Evolutionary conservation across 2,888 invertebrate genomes (phyloP), one percentile per base, ranked within the genome.

Genomic region (Theretra japonica): DNA sequence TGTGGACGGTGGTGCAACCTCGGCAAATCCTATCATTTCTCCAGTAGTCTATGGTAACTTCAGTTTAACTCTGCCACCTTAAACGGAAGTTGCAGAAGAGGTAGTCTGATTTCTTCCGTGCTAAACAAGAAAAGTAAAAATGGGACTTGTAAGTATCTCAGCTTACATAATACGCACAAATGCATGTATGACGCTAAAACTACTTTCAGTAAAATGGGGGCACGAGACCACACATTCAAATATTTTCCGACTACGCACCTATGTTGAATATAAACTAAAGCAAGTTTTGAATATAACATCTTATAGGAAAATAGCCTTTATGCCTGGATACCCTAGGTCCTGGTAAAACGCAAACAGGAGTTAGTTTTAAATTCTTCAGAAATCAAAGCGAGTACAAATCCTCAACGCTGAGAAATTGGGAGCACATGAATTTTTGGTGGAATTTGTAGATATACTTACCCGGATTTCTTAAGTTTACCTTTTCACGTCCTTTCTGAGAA

Each of bases 331-430:
- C 4, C 21, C 15, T 41, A 41, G 41, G 41, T 41, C 2, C 11
- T 7, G n/a, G 21, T 21, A 11, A 33, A 62, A 8, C 62, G 62
- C 41, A 62, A 41, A 41, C 4, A 48, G 8, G 21, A n/a, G n/a
- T 62, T n/a, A 7, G 62, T 41, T 62, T 60, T 3, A 21, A 62
- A 62, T 41, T 41, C 33, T 62, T 41, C 33, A 33, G 41, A 62
- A 33, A 62, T 62, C 33, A 62, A 62, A 62, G 33, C 58, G 23
- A 7, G 33, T 62, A 62, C 41, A 62, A 62, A 62, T 41, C 62
- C n/a, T 21, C 62, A 58, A 58, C 25, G 58, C 25, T 23, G 62
- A 41, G 21, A 62, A 60, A 62, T 62, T 62, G 62, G 62, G 11
- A 62, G 33, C 62, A 21, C 21, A 15, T 15, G 33, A 21, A 41